phyloP scores from a whole-genome alignment of 2,113 vertebrate species.

The Lanius ludovicianus region DNA sequence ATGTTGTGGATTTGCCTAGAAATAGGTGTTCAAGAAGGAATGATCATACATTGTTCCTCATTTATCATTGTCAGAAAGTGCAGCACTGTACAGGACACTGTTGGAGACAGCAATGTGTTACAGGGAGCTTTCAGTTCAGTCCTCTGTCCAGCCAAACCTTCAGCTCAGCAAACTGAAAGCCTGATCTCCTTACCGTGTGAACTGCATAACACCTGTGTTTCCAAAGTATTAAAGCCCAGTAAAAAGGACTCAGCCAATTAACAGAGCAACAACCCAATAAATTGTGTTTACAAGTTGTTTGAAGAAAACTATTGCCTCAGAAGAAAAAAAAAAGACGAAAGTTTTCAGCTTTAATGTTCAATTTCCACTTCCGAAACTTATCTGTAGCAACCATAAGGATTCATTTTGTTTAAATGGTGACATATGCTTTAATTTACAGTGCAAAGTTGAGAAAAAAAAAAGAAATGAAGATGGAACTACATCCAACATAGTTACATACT shows the following conservation, averaged over 20 bases:
- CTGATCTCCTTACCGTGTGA: neutral
- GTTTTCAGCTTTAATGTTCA: neutral
- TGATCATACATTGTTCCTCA: neutral
- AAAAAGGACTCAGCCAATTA: neutral
- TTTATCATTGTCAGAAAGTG: neutral
- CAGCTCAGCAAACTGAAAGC: neutral
- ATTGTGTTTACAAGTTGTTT: neutral
- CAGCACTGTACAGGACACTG: neutral
- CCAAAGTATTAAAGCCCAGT: neutral
- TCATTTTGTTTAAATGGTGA: neutral
- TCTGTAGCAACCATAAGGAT: neutral
- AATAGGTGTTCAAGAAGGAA: neutral
- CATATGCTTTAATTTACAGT: neutral
- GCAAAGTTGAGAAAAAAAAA: neutral
- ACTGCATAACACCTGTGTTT: neutral
- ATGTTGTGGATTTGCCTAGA: neutral
- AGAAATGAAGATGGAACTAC: neutral
- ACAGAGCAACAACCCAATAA: neutral
- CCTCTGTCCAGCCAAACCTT: neutral
- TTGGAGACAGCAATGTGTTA: neutral
- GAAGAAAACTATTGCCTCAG: neutral
- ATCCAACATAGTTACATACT: neutral
- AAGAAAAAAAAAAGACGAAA: neutral
- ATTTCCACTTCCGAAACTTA: neutral
- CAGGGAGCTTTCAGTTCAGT: neutral